These are phyloP conservation scores for Rhegmatorhina hoffmannsi DNA, from an alignment of 2,113 vertebrate species.

Conservation along the genomic window DNA sequence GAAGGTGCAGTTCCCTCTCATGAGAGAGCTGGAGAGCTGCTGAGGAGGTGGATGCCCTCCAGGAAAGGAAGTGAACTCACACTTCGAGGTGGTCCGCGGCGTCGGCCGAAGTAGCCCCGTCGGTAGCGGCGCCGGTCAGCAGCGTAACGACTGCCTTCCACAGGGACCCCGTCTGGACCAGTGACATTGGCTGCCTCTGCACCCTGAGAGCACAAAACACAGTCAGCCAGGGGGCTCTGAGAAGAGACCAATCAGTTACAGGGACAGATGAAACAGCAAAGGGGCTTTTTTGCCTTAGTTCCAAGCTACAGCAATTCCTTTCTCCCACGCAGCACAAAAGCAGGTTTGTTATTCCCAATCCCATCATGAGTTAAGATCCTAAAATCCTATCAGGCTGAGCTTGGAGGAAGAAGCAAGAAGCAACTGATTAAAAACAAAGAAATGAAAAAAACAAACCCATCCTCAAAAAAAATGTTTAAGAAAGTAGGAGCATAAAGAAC, in stretches of 20 bases:
- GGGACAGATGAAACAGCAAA: neutral
- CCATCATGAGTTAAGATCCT: neutral
- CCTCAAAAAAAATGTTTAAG: neutral
- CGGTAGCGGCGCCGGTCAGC: conserved; percentile 92
- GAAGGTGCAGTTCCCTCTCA: neutral
- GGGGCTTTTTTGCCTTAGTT: neutral
- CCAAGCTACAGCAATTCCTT: neutral
- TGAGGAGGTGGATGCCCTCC: neutral
- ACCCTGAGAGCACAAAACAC: conserved; percentile 74
- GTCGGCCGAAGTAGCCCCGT: conserved; percentile 85
- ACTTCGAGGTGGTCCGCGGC: conserved; percentile 75
- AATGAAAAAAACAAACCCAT: neutral
- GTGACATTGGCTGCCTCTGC: conserved; percentile 96
- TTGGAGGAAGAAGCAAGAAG: neutral
- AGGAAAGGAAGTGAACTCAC: conserved; percentile 28
- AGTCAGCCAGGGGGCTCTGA: neutral
- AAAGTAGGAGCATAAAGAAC: neutral
- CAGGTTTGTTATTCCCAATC: neutral
- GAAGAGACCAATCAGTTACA: neutral
- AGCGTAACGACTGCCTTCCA: conserved; percentile 94
- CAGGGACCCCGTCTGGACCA: conserved; percentile 89
- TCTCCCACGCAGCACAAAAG: neutral
- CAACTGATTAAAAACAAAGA: neutral
- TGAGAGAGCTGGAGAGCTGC: neutral
- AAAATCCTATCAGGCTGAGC: neutral